Evolutionary conservation across 2,797 vertebrate genomes (phyloP).

Genomic region (Tokudaia muenninki): DNA sequence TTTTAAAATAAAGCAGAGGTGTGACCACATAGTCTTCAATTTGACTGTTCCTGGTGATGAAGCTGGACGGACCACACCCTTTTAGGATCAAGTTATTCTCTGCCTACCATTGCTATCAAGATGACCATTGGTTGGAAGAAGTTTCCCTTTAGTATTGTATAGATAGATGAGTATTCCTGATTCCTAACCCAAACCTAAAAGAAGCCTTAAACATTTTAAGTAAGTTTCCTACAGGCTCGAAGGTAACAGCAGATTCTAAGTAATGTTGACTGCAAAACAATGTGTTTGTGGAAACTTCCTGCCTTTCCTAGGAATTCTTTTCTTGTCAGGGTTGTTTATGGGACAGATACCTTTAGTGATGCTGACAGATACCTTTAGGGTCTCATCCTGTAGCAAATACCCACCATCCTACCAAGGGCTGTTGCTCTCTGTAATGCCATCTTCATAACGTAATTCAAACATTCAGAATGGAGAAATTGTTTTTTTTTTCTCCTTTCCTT

Average conservation of each 20-base stretch:
- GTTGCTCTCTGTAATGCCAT: not conserved
- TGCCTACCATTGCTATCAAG: not conserved
- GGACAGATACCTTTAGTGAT: not conserved
- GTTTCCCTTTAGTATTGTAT: not conserved
- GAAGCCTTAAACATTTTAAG: not conserved
- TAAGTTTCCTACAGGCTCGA: slow-evolving; percentile 6
- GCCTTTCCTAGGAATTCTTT: not conserved
- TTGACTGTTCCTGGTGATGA: not conserved
- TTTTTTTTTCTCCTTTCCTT: not conserved
- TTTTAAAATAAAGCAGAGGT: slow-evolving; percentile 18
- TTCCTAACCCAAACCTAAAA: not conserved
- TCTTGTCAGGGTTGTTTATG: not conserved
- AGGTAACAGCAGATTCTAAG: not conserved
- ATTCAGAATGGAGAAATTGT: slow-evolving; percentile 22
- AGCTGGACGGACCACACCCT: not conserved
- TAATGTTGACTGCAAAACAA: not conserved
- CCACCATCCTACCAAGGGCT: slow-evolving; percentile 11
- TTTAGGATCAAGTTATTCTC: not conserved
- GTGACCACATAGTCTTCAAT: not conserved
- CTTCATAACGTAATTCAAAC: slow-evolving; percentile 10
- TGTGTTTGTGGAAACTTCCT: not conserved
- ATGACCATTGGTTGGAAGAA: not conserved
- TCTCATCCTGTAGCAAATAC: slow-evolving; percentile 17
- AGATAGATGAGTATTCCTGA: not conserved
- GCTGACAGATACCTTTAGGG: too few species aligned